Percentiles rank a stretch among this genome's conserved stretches.
These are phyloP conservation scores for Phrynocephalus vlangalii DNA, from an alignment of 2,797 vertebrate species.

Conservation along the genomic window DNA sequence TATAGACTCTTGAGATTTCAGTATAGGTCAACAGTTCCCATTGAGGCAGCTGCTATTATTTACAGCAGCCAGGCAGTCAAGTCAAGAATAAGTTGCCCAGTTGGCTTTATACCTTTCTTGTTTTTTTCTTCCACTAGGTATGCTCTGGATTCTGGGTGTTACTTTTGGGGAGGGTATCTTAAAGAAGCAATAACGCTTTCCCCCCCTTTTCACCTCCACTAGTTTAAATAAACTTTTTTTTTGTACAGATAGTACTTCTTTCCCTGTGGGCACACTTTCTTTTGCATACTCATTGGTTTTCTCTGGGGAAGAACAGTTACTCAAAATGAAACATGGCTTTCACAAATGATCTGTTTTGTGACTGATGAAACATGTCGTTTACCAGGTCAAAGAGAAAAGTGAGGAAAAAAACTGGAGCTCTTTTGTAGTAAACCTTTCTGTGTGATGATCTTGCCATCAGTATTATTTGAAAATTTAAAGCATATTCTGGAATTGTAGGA, in stretches of 20 bases:
- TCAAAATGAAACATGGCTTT: neutral
- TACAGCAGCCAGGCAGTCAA: neutral
- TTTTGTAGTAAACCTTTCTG: neutral
- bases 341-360: neutral
- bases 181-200: neutral
- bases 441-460: neutral
- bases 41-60: neutral
- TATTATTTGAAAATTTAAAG: neutral
- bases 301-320: neutral
- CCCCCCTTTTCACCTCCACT: too few relatives aligned
- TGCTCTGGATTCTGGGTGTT: neutral
- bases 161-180: neutral
- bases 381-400: neutral
- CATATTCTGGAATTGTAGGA: constrained; percentile 31
- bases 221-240: too few relatives aligned
- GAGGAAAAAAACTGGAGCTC: neutral
- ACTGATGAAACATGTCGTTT: neutral
- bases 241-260: too few relatives aligned
- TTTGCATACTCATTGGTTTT: neutral
- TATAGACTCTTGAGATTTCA: neutral
- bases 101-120: neutral
- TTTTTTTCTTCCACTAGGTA: neutral
- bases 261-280: too few relatives aligned
- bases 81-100: neutral
- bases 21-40: neutral